phyloP scores from a whole-genome alignment of 2,888 invertebrate genomes.

The Agrochola litura region DNA sequence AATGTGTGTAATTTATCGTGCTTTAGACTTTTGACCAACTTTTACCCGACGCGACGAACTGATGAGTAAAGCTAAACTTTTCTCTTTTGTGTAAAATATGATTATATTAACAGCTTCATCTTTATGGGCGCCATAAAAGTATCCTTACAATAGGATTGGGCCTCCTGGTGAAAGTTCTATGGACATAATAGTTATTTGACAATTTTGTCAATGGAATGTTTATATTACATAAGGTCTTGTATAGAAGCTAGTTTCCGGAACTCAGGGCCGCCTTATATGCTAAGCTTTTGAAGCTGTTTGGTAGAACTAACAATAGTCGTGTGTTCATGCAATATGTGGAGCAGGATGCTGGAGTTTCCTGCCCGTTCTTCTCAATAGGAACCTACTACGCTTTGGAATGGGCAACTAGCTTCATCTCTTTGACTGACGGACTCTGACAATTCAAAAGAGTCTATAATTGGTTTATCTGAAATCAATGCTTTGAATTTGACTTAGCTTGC shows the following conservation, averaged over 20 bases:
- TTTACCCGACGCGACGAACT: constrained; percentile 31
- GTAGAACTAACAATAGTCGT: neutral
- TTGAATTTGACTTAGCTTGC: no score
- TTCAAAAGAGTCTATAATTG: neutral
- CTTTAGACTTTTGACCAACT: constrained; percentile 51
- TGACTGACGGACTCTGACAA: neutral
- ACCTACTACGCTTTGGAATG: neutral
- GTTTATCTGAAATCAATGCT: no score
- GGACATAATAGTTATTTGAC: neutral
- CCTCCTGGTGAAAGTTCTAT: constrained; percentile 40
- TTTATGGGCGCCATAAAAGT: constrained; percentile 10
- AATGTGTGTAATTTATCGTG: constrained; percentile 37
- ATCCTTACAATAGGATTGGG: constrained; percentile 15
- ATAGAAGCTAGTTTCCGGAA: constrained; percentile 9
- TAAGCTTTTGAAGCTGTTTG: neutral
- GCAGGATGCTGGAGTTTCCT: no score
- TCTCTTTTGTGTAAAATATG: constrained; percentile 21
- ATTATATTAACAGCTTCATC: constrained; percentile 6
- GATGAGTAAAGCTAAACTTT: constrained; percentile 9
- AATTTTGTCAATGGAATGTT: constrained; percentile 26
- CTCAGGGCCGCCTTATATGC: neutral
- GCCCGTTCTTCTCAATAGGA: neutral
- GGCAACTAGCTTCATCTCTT: neutral
- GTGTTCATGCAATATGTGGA: no score
- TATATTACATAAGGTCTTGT: neutral